Evolutionary conservation across 2,113 vertebrate genomes (phyloP).

Genomic region (Planiliza haematocheilus): DNA sequence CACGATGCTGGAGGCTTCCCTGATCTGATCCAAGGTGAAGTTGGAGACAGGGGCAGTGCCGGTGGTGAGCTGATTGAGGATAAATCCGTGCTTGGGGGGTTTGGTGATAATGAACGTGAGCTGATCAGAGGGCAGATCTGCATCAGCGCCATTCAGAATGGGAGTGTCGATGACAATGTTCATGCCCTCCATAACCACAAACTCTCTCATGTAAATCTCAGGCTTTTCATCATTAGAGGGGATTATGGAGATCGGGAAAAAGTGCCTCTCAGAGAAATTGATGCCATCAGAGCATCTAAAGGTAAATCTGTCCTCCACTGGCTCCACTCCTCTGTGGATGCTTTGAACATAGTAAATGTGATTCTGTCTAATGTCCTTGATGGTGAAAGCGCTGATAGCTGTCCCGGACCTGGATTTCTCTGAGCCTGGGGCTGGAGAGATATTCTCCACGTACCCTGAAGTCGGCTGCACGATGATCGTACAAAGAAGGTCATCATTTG

Average conservation of each 20-base stretch:
- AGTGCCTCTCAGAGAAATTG: slow-evolving; percentile 91
- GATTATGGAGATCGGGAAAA: slow-evolving; percentile 91
- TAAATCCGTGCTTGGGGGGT: slow-evolving; percentile 88
- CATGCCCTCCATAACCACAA: slow-evolving; percentile 98
- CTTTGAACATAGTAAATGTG: slow-evolving; percentile 97
- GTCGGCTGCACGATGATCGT: slow-evolving; percentile 92
- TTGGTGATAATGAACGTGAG: slow-evolving; percentile 88
- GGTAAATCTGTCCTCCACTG: slow-evolving; percentile 93
- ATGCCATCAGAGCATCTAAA: slow-evolving; percentile 97
- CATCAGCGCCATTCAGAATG: slow-evolving; percentile 91
- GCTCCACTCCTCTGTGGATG: slow-evolving; percentile 92
- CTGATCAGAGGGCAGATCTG: slow-evolving; percentile 87
- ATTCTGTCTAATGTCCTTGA: slow-evolving; percentile 90
- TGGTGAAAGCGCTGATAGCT: slow-evolving; percentile 92
- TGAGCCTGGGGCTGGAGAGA: slow-evolving; percentile 94
- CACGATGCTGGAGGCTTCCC: slow-evolving; percentile 92
- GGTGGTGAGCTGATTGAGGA: slow-evolving; percentile 90
- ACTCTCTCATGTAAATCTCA: slow-evolving; percentile 92
- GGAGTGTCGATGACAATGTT: slow-evolving; percentile 93
- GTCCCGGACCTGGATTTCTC: slow-evolving; percentile 94
- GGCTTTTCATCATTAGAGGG: slow-evolving; percentile 94
- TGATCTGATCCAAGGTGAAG: slow-evolving; percentile 92
- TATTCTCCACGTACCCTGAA: slow-evolving; percentile 94
- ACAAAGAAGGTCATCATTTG: slow-evolving; percentile 91
- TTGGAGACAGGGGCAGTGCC: slow-evolving; percentile 88